Evolutionary conservation across 2,888 invertebrate species (phyloP), one percentile per base, ranked within the genome.

Genomic region (Cataglyphis cursor): DNA sequence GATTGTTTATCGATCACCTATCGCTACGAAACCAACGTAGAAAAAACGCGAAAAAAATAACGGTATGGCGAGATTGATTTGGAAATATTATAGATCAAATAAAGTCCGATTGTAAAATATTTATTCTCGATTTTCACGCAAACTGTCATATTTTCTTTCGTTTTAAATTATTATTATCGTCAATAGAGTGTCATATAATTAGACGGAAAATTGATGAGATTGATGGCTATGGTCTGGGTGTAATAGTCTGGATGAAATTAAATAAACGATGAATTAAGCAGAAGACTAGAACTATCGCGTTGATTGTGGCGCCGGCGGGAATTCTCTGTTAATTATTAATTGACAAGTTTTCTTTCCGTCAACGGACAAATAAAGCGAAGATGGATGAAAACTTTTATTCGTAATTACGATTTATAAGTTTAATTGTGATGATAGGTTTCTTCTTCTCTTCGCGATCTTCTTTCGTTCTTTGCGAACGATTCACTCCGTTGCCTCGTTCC

Each of bases 281-380:
- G 84, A 70, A 85, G 88, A 88, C 87, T 72, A 41, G 48, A 66
- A 24, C 57, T 59, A 59, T 70, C n/a, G 66, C 65, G 24, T 62
- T 68, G 72, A 76, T 62, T 31, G 59, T 35, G 57, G 35, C 44
- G 18, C 31, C 51, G 15, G 74, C 15, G 74, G 21, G 85, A 87
- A 89, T 89, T 86, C 85, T 78, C 85, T 78, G 87, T 85, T 89
- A 91, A 92, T 93, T 92, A 91, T 90, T 92, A 92, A 93, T 92
- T 90, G 93, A 91, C 90, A 92, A 93, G 92, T 93, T 92, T 92
- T 88, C 91, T 91, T 89, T 89, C 84, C 83, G 85, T 89, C 87
- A 88, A 91, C 86, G 65, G n/a, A 24, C 24, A 28, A 74, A 82
- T 81, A 81, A 81, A 73, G 68, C 82, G 66, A 75, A 84, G 72